A percentile compares a stretch with the other conserved stretches of the same genome.
phyloP scores from a whole-genome alignment of 1,140 invertebrate species.

The Psilanteris sp. region DNA sequence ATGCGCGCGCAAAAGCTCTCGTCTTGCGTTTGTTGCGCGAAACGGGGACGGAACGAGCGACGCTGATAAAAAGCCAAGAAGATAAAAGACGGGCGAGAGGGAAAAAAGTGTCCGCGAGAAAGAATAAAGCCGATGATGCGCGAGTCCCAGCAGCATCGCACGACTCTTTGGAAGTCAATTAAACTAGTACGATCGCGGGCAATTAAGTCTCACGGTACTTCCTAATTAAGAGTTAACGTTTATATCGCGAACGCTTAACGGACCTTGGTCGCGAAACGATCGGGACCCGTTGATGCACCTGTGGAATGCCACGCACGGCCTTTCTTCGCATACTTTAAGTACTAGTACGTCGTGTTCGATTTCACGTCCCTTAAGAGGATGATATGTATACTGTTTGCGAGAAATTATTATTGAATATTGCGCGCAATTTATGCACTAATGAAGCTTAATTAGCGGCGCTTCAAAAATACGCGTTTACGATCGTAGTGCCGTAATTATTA shows the following conservation, averaged over 20 bases:
- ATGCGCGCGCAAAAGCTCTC: conserved; percentile 29
- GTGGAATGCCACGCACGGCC: conserved; percentile 51
- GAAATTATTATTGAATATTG: conserved; percentile 40
- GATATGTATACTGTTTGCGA: conserved; percentile 3
- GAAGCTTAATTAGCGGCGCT: conserved; percentile 28
- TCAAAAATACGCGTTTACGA: no score
- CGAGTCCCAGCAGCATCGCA: conserved; percentile 33
- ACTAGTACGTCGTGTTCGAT: conserved; percentile 46
- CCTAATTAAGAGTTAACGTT: conserved; percentile 62
- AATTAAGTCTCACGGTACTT: conserved; percentile 61
- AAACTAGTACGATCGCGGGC: conserved; percentile 55
- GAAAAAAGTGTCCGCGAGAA: no score
- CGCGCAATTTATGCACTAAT: conserved; percentile 14
- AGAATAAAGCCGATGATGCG: conserved; percentile 45
- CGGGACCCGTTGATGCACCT: conserved; percentile 48
- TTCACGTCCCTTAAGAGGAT: conserved; percentile 33
- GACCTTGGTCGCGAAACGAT: conserved; percentile 56
- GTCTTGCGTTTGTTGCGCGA: neutral
- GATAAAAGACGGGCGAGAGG: no score
- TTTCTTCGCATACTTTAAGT: conserved; percentile 30
- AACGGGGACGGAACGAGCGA: conserved; percentile 12
- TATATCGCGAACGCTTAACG: conserved; percentile 57
- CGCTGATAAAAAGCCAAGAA: conserved; percentile 18
- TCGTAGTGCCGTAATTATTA: no score
- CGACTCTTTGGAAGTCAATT: conserved; percentile 52